Conservation (phyloP, 1,140 invertebrate species). For the Sitobion miscanthi region DNA sequence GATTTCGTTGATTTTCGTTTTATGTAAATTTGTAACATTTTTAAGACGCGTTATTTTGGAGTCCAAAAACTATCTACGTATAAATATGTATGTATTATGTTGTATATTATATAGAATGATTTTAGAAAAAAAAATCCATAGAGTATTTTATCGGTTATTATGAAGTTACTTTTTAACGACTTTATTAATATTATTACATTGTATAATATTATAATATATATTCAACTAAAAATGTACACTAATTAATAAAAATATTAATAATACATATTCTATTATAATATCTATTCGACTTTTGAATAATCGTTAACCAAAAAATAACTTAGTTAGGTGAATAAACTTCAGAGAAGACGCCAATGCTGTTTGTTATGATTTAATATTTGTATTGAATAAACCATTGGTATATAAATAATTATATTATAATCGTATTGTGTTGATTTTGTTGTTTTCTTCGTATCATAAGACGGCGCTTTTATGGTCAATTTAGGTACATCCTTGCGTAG, state of each 20-base stretch:
- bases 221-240: not conserved
- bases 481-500: not conserved
- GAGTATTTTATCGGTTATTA: slow-evolving; percentile 12
- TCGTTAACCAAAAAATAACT: not conserved
- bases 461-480: not conserved
- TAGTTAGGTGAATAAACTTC: slow-evolving; percentile 1
- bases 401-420: not conserved
- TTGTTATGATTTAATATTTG: not conserved
- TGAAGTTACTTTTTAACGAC: not conserved
- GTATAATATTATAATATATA: slow-evolving; percentile 28
- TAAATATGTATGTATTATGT: slow-evolving; percentile 11
- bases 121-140: not conserved
- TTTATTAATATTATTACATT: not conserved
- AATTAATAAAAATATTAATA: not conserved
- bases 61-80: not conserved
- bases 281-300: not conserved
- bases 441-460: not conserved
- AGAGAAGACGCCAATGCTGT: not conserved
- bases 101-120: not conserved
- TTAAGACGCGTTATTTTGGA: slow-evolving; percentile 30
- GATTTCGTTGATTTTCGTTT: slow-evolving; percentile 36
- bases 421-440: not conserved
- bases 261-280: not conserved
- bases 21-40: slow-evolving; percentile 38
- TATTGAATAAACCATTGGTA: slow-evolving; percentile 15